These are phyloP conservation scores for Athene cunicularia DNA, from an alignment of 2,113 vertebrate genomes.

Conservation along the genomic window DNA sequence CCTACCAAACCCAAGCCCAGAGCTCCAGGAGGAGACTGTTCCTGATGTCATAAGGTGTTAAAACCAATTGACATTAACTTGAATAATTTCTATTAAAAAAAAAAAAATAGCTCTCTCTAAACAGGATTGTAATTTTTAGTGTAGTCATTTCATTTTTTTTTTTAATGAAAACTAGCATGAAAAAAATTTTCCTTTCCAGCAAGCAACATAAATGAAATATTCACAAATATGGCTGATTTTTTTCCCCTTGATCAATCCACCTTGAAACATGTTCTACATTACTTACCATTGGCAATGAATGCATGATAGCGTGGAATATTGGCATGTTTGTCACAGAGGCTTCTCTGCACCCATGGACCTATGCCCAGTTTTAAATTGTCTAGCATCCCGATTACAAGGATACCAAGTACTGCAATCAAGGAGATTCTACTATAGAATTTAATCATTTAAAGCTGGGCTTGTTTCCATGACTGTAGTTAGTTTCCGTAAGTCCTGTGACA, in stretches of 20 bases:
- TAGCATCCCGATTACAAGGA: conserved; percentile 1
- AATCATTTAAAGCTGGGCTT: conserved; percentile 43
- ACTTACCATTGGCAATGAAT: neutral
- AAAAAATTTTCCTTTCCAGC: neutral
- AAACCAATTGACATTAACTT: neutral
- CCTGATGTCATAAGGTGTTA: neutral
- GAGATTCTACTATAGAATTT: conserved; percentile 8
- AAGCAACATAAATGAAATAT: neutral
- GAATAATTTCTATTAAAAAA: neutral
- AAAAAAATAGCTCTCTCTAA: neutral
- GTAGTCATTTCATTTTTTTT: neutral
- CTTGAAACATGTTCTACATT: neutral
- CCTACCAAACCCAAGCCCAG: neutral
- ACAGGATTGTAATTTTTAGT: neutral
- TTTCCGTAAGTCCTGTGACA: neutral
- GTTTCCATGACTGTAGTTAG: neutral
- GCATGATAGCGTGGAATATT: neutral
- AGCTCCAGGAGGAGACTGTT: neutral
- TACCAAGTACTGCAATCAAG: conserved; percentile 20
- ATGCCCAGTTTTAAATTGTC: conserved; percentile 47
- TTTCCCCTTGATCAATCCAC: neutral
- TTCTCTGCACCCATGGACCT: neutral
- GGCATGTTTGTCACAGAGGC: neutral
- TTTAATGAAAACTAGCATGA: neutral
- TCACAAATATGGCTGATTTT: neutral